Percentiles rank a stretch among this genome's conserved stretches.
Evolutionary conservation across 2,113 vertebrate species (phyloP).

Genomic region (Rhinopomastus cyanomelas): DNA sequence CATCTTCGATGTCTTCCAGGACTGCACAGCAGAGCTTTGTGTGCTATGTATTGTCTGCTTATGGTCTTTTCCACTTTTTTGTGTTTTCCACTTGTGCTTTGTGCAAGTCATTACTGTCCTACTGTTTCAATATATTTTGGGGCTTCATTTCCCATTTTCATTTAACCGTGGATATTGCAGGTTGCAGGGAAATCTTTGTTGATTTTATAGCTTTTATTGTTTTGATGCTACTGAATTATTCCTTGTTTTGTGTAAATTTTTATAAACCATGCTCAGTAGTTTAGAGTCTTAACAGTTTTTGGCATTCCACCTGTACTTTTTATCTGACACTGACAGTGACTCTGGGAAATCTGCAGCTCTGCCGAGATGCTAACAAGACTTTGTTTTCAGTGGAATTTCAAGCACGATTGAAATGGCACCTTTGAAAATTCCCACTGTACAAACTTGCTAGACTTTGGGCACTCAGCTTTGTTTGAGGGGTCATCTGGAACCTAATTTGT

Average conservation of each 20-base stretch:
- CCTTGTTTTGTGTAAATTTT: not conserved
- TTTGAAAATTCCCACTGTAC: not conserved
- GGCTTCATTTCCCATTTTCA: conserved; percentile 48
- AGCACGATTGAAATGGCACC: not conserved
- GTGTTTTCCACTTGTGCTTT: conserved; percentile 41
- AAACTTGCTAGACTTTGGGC: not conserved
- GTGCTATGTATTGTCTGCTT: conserved; percentile 22
- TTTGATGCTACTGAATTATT: not conserved
- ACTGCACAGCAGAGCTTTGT: not conserved
- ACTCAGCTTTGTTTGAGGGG: not conserved
- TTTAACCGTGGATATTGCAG: not conserved
- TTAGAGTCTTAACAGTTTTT: not conserved
- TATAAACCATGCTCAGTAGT: not conserved
- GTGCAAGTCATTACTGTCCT: not conserved
- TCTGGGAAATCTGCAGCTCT: not conserved
- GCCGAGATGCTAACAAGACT: not conserved
- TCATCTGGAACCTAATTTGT: not conserved
- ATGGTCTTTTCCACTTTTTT: conserved; percentile 6
- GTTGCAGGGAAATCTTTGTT: not conserved
- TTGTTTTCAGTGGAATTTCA: not conserved
- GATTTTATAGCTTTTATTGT: not conserved
- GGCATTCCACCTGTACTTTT: not conserved
- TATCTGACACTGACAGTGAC: not conserved
- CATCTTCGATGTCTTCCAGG: not conserved
- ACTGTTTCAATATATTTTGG: not conserved